Evolutionary conservation across 92 coral and sea anemone species (phyloP).

Genomic region (Heliopora coerulea): DNA sequence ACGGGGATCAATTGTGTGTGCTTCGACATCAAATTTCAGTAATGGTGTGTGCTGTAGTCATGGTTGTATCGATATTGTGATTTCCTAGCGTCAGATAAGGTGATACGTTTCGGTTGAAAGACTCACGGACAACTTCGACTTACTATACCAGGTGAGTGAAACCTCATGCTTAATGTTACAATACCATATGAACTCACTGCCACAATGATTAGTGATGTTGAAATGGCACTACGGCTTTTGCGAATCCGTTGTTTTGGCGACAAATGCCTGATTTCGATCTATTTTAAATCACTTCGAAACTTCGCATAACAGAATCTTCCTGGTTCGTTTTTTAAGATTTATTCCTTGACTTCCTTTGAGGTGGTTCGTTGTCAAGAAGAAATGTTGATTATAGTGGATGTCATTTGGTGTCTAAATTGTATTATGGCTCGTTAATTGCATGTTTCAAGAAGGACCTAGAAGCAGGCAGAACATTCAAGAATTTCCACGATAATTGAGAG

Average conservation of each 20-base stretch:
- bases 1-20: conserved; percentile 20
- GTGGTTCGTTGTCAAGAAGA: too few species aligned
- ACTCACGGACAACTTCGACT: too few species aligned
- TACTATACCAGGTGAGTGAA: conserved; percentile 20
- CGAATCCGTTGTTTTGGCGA: not conserved
- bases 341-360: too few species aligned
- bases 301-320: too few species aligned
- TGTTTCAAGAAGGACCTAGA: not conserved
- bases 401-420: not conserved
- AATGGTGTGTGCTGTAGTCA: not conserved
- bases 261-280: not conserved
- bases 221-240: not conserved
- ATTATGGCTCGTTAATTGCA: conserved; percentile 23
- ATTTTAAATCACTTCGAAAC: too few species aligned
- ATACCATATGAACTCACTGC: not conserved
- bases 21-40: not conserved
- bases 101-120: too few species aligned
- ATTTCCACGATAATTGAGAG: not conserved
- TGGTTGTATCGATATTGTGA: not conserved
- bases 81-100: not conserved
- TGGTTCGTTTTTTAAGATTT: not conserved
- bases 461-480: not conserved
- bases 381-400: too few species aligned
- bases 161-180: conserved; percentile 19
- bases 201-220: not conserved